A percentile compares a stretch with the other conserved stretches of the same genome.
phyloP scores from a whole-genome alignment of 2,113 vertebrate species.

The Numida meleagris region DNA sequence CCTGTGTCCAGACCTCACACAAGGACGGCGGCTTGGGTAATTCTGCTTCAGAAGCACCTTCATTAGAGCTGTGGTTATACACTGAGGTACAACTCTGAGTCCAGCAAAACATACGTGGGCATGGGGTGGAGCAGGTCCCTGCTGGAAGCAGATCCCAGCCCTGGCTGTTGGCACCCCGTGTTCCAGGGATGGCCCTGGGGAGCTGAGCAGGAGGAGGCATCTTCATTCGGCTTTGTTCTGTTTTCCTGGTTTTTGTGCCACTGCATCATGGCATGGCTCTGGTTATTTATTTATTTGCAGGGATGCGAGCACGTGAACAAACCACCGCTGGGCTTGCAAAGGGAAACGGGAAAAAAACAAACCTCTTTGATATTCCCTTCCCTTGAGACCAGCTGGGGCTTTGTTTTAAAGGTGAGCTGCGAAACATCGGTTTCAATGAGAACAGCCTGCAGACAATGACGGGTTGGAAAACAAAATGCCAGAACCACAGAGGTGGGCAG shows the following conservation, averaged over 20 bases:
- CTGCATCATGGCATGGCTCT: background rate
- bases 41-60: background rate
- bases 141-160: background rate
- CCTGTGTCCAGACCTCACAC: background rate
- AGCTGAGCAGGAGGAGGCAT: background rate
- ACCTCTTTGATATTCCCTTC: background rate
- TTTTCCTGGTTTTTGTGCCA: background rate
- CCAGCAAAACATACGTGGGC: background rate
- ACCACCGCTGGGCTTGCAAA: background rate
- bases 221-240: background rate
- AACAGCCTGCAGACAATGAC: background rate
- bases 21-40: background rate
- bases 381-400: background rate
- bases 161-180: background rate
- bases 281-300: background rate
- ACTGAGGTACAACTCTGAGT: background rate
- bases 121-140: background rate
- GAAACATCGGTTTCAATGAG: background rate
- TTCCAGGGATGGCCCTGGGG: background rate
- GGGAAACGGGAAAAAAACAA: background rate
- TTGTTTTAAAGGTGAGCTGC: background rate
- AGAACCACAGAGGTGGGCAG: background rate
- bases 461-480: background rate
- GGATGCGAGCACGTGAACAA: background rate
- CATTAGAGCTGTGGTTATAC: background rate